These are phyloP conservation scores for Andrena fulva DNA, from an alignment of 2,888 invertebrate species.

Conservation along the genomic window DNA sequence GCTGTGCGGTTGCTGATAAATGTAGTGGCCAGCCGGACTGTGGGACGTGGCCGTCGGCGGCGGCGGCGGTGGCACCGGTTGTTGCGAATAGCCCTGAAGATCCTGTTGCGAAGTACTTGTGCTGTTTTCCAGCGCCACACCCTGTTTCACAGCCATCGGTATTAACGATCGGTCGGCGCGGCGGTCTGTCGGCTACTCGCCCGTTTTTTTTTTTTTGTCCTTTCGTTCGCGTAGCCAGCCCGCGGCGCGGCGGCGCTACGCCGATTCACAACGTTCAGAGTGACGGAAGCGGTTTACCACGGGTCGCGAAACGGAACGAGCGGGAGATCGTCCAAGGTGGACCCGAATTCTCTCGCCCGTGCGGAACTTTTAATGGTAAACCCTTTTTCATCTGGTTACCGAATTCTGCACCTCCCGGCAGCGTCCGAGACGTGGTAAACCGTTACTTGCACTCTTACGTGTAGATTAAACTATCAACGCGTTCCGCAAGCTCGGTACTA, in stretches of 20 bases:
- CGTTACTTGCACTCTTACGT: slow-evolving; percentile 8
- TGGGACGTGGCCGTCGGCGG: slow-evolving; percentile 79
- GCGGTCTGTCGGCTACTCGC: slow-evolving; percentile 33
- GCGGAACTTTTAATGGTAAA: slow-evolving; percentile 2
- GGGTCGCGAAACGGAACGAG: slow-evolving; percentile 13
- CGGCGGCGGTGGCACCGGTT: slow-evolving; percentile 81
- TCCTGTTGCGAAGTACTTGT: slow-evolving; percentile 87
- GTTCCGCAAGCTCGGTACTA: slow-evolving; percentile 50
- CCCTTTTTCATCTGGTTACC: background rate
- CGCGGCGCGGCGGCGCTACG: slow-evolving; percentile 44
- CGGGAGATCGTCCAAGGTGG: background rate
- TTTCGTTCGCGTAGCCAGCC: slow-evolving; percentile 23
- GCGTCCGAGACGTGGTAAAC: slow-evolving; percentile 17
- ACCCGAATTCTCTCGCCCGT: slow-evolving; percentile 1
- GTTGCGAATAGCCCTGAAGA: slow-evolving; percentile 85
- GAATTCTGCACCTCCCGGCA: background rate
- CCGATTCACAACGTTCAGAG: slow-evolving; percentile 43
- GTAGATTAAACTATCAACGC: slow-evolving; percentile 17
- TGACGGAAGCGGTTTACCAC: slow-evolving; percentile 55
- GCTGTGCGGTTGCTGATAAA: slow-evolving; percentile 83
- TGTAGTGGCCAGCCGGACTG: slow-evolving; percentile 81
- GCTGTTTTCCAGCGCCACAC: slow-evolving; percentile 88
- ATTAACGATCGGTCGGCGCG: slow-evolving; percentile 69
- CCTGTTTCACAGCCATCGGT: slow-evolving; percentile 83
- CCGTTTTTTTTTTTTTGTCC: slow-evolving; percentile 23